Evolutionary conservation across 2,113 vertebrate genomes (phyloP).

Genomic region (Laticauda colubrina): DNA sequence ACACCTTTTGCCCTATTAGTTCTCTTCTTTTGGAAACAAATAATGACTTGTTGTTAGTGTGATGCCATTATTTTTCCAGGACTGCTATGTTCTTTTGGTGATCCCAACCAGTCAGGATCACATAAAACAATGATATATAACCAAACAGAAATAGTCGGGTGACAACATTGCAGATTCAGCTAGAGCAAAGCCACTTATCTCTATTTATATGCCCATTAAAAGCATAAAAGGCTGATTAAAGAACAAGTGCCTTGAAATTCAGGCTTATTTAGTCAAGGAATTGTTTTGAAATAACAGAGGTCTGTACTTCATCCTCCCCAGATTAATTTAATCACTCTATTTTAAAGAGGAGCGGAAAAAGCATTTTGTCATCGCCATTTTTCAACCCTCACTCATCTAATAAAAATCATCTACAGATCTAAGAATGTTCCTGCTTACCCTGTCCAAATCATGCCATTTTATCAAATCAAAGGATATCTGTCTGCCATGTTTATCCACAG

Average conservation of each 20-base stretch:
- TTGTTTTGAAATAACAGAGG: background rate
- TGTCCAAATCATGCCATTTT: background rate
- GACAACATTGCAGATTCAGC: background rate
- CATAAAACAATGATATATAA: background rate
- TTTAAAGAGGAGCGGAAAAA: background rate
- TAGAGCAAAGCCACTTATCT: background rate
- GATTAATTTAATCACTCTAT: background rate
- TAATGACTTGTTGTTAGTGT: background rate
- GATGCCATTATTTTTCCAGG: background rate
- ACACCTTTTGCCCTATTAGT: background rate
- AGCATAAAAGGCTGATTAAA: background rate
- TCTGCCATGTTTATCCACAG: slow-evolving; percentile 93
- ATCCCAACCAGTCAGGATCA: background rate
- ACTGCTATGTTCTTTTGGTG: background rate
- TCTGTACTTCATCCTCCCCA: background rate
- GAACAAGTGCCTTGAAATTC: background rate
- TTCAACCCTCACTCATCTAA: background rate
- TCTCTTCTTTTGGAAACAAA: fast-evolving
- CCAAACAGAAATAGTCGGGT: background rate
- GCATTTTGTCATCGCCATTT: background rate
- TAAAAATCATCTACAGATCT: background rate
- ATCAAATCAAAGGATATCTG: slow-evolving; percentile 90
- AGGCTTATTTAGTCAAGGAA: background rate
- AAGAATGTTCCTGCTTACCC: too few species aligned
- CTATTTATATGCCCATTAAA: background rate